Conservation (phyloP, 2,113 vertebrate genomes). For the Glaucidium brasilianum region DNA sequence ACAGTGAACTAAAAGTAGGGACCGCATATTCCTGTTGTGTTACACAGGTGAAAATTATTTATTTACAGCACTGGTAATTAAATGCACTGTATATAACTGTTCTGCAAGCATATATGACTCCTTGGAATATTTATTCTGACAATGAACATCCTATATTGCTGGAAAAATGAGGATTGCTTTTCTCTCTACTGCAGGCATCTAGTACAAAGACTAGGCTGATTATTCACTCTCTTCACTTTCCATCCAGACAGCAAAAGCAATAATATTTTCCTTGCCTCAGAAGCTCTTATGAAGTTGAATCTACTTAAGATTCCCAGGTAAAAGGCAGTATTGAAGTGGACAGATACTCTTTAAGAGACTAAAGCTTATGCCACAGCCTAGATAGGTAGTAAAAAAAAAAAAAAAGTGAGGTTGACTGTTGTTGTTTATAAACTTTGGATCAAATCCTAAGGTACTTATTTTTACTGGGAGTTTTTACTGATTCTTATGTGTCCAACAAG, state of each 20-base stretch:
- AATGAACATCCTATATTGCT: neutral
- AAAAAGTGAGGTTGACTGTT: neutral
- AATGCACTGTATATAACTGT: neutral
- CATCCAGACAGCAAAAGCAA: neutral
- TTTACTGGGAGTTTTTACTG: neutral
- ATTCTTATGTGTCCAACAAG: neutral
- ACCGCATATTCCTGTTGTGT: neutral
- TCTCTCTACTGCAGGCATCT: neutral
- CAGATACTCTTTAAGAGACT: neutral
- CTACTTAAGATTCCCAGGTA: neutral
- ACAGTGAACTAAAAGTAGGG: neutral
- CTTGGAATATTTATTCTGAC: neutral
- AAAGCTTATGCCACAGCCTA: neutral
- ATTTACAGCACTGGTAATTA: neutral
- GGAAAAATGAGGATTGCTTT: neutral
- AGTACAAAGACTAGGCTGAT: neutral
- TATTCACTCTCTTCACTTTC: neutral
- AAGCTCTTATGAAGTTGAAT: conserved; percentile 1
- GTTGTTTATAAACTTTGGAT: neutral
- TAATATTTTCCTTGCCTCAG: neutral
- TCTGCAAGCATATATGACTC: neutral
- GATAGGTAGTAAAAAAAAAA: neutral
- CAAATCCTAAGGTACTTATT: neutral
- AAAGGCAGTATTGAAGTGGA: neutral
- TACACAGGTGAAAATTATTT: neutral